Base-by-base conservation (phyloP, 2,113 vertebrate species). In the Machaerirhynchus nigripectus region DNA sequence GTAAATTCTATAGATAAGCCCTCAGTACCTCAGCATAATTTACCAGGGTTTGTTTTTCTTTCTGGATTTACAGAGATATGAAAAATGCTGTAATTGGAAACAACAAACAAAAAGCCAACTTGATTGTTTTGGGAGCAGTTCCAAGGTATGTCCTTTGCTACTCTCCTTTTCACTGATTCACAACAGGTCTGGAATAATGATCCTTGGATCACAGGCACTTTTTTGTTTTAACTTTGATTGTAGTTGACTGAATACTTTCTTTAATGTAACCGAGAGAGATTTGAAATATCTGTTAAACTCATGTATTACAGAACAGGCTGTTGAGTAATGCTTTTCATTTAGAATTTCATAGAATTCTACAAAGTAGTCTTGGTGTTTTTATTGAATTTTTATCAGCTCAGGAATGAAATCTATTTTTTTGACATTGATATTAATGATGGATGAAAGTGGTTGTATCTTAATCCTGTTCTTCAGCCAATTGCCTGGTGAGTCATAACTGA, bases 51-150 rank as follows among this genome's bases (percentile, higher is more conserved):
- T 98, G 95, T 97, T 97, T 97, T 95, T 95, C 92, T 96, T 98
- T 97, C 96, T 97, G 84, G 97, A 97, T 98, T 98, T 97, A 86
- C 98, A 99, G 99, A 98, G 99, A 99, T 98, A 99, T 99, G 99
- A 99, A 99, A 98, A 99, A 99, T 97, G 99, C 99, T 47, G 99
- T 99, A 92, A 99, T 99, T 97, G 99, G 99, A 98, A 99, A 99
- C 98, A 99, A 99, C 98, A 99, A 99, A 97, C 99, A 99, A 98
- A 99, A 99, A 98, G 99, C 99, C 97, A 99, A 99, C 97, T 98
- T 99, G 97, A 99, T 99, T 94, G 99, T 99, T 97, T 98, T 99
- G 93, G 99, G 99, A 98, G 99, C 99, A 77, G 99, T 99, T 96
- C 99, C 99, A 85, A 99, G 99, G 99, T 99, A 98, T 91, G 97